phyloP scores from a whole-genome alignment of 1,140 invertebrate genomes.

The Musca vetustissima region DNA sequence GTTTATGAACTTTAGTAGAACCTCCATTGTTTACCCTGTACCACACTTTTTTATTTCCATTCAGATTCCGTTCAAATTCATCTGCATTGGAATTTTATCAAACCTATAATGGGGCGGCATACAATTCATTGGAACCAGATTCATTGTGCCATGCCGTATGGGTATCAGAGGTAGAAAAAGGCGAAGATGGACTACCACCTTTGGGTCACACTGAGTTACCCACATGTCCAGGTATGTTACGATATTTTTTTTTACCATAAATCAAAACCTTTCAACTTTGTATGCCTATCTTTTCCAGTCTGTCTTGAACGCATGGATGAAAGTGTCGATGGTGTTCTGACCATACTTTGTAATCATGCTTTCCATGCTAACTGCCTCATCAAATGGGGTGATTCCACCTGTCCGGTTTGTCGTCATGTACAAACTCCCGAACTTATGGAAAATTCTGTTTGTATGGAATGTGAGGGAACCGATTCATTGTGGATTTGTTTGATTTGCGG shows the following conservation, averaged over 20 bases:
- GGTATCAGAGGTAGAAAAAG: conserved; percentile 90
- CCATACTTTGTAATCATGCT: conserved; percentile 97
- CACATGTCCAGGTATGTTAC: conserved; percentile 79
- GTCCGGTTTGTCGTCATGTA: conserved; percentile 79
- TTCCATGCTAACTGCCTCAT: conserved; percentile 96
- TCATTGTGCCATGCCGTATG: conserved; percentile 91
- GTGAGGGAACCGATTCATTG: conserved; percentile 75
- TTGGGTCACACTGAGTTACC: conserved; percentile 90
- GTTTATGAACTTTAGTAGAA: too few species aligned
- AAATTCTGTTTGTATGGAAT: conserved; percentile 83
- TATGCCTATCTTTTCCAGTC: conserved; percentile 31
- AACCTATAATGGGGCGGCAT: conserved; percentile 88
- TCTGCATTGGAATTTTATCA: conserved; percentile 90
- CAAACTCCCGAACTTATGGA: conserved; percentile 90
- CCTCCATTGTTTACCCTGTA: too few species aligned
- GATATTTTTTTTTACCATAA: neutral
- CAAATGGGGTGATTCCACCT: conserved; percentile 94
- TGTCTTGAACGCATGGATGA: conserved; percentile 95
- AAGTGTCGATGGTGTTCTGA: conserved; percentile 94
- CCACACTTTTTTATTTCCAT: neutral
- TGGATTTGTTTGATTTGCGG: conserved; percentile 99
- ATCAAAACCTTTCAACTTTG: neutral
- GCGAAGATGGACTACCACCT: conserved; percentile 68
- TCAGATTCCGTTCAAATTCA: conserved; percentile 65
- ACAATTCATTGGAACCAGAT: conserved; percentile 90